Evolutionary conservation across 2,113 vertebrate species (phyloP).

Genomic region (Hippopotamus amphibius): DNA sequence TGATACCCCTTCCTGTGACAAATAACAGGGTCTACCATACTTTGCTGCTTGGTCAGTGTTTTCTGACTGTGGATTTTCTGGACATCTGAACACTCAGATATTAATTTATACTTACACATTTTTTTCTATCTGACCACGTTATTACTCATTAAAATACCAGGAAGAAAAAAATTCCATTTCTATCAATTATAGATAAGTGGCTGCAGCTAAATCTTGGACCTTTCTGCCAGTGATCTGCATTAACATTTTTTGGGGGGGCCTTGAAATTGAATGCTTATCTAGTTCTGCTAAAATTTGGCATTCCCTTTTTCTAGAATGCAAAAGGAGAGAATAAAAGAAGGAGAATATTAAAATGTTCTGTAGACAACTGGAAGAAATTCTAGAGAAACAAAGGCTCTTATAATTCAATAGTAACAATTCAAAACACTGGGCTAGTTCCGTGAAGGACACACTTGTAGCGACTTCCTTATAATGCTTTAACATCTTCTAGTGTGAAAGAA

Average conservation of each 20-base stretch:
- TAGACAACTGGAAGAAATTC: not conserved
- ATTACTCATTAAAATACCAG: constrained; percentile 44
- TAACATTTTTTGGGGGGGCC: constrained; percentile 49
- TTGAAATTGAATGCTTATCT: constrained; percentile 49
- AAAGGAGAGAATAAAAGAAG: constrained; percentile 47
- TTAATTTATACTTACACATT: constrained; percentile 45
- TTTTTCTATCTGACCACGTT: constrained; percentile 24
- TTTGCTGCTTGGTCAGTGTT: not conserved
- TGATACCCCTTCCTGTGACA: not conserved
- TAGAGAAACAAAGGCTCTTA: constrained; percentile 58
- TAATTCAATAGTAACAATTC: constrained; percentile 53
- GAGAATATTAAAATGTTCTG: not conserved
- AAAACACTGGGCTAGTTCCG: not conserved
- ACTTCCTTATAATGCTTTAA: constrained; percentile 30
- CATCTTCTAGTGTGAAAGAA: constrained; percentile 51
- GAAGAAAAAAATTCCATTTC: constrained; percentile 4
- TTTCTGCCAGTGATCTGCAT: constrained; percentile 30
- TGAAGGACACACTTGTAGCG: constrained; percentile 8
- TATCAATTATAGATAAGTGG: constrained; percentile 36
- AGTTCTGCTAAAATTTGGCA: constrained; percentile 30
- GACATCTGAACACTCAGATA: not conserved
- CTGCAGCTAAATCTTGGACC: not conserved
- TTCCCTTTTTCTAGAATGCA: constrained; percentile 20
- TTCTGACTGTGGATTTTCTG: not conserved
- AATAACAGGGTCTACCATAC: not conserved